These are phyloP conservation scores for Chouioia cunea DNA, from an alignment of 2,888 invertebrate species.

Conservation along the genomic window DNA sequence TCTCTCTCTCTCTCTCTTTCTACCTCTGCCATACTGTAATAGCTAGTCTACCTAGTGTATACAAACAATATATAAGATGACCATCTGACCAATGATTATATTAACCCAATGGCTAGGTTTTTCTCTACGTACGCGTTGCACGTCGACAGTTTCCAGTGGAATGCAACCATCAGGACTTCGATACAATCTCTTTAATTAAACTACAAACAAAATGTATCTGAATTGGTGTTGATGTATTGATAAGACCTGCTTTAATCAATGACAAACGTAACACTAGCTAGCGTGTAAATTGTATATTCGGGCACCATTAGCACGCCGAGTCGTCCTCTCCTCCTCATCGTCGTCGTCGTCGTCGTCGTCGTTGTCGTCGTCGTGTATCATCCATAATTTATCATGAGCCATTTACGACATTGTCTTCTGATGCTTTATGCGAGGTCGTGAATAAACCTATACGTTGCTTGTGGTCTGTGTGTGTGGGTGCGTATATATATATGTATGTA, in stretches of 20 bases:
- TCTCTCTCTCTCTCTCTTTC: background rate
- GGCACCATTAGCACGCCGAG: constrained; percentile 19
- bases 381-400: constrained; percentile 40
- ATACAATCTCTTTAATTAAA: constrained; percentile 15
- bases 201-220: background rate
- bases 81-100: too few relatives aligned
- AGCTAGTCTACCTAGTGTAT: too few relatives aligned
- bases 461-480: background rate
- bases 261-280: background rate
- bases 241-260: too few relatives aligned
- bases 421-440: constrained; percentile 28
- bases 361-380: constrained; percentile 26
- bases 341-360: too few relatives aligned
- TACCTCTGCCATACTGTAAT: too few relatives aligned
- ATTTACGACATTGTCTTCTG: constrained; percentile 36
- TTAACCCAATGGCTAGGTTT: too few relatives aligned
- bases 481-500: too few relatives aligned
- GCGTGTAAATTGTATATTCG: constrained; percentile 34
- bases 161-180: background rate
- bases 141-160: constrained; percentile 15
- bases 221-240: too few relatives aligned
- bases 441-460: constrained; percentile 11
- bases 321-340: too few relatives aligned
- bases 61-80: too few relatives aligned
- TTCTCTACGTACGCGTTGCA: constrained; percentile 10